These are phyloP conservation scores for Podarcis muralis DNA, from an alignment of 2,113 vertebrate species.

Conservation along the genomic window DNA sequence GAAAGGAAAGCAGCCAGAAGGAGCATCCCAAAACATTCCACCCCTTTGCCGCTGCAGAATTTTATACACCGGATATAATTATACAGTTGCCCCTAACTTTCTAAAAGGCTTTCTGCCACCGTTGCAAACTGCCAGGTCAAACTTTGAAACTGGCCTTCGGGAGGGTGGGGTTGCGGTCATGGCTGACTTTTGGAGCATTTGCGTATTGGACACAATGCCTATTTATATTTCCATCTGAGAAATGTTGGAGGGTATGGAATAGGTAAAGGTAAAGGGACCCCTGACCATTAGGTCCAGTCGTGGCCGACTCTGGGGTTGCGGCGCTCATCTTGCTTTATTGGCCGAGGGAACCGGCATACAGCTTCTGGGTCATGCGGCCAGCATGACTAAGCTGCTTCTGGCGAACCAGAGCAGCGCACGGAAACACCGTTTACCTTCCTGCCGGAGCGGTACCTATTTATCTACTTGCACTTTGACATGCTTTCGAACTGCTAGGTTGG, in stretches of 20 bases:
- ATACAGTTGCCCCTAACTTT: constrained; percentile 54
- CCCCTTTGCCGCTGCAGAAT: constrained; percentile 54
- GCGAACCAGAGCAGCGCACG: no score
- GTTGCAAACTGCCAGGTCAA: constrained; percentile 37
- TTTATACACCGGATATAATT: constrained; percentile 51
- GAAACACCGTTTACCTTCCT: no score
- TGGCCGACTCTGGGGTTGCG: no score
- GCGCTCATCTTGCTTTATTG: no score
- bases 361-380: no score
- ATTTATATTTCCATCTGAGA: neutral
- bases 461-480: no score
- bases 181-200: constrained; percentile 8
- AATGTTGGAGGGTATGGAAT: neutral
- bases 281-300: no score
- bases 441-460: no score
- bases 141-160: constrained; percentile 46
- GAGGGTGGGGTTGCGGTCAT: constrained; percentile 38
- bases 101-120: constrained; percentile 47
- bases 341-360: no score
- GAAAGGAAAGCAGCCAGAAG: constrained; percentile 67
- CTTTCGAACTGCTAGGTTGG: no score
- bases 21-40: constrained; percentile 66
- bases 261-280: no score
- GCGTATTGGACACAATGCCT: constrained; percentile 9
- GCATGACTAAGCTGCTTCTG: no score